Percentiles rank a stretch among this genome's conserved stretches.
These are phyloP conservation scores for Wasmannia auropunctata DNA, from an alignment of 1,140 invertebrate genomes.

Conservation along the genomic window DNA sequence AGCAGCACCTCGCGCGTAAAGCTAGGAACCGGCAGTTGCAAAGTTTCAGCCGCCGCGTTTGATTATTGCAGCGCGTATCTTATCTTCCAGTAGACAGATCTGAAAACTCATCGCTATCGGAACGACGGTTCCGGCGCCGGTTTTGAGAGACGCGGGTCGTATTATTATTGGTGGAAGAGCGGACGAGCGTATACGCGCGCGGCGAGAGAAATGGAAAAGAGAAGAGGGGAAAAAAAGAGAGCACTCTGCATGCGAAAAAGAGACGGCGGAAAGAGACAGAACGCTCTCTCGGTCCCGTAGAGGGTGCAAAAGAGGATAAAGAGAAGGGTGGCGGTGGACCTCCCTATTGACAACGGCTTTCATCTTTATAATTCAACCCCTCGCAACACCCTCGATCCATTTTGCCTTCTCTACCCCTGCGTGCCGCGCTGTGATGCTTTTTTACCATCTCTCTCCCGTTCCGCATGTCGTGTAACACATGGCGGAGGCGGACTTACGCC, in stretches of 20 bases:
- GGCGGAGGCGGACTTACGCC: constrained; percentile 57
- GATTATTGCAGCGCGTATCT: constrained; percentile 40
- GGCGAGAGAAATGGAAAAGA: constrained; percentile 6
- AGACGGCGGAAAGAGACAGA: not conserved
- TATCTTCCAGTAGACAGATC: constrained; percentile 49
- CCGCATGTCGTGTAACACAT: constrained; percentile 66
- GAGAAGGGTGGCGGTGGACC: constrained; percentile 76
- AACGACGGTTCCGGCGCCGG: constrained; percentile 33
- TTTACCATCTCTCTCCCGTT: constrained; percentile 72
- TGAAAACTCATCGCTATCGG: constrained; percentile 32
- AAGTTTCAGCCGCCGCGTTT: constrained; percentile 18
- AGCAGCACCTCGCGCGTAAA: not conserved
- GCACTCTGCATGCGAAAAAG: not conserved
- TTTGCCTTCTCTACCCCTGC: constrained; percentile 78
- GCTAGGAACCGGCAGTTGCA: not conserved
- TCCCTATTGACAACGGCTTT: constrained; percentile 83
- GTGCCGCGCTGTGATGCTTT: constrained; percentile 73
- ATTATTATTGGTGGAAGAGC: constrained; percentile 51
- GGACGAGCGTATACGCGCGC: not conserved
- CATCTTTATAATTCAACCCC: constrained; percentile 84
- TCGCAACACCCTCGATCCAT: constrained; percentile 81
- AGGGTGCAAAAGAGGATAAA: constrained; percentile 77
- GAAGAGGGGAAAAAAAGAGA: not conserved
- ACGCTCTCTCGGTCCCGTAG: constrained; percentile 1
- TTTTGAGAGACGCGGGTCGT: constrained; percentile 59